Evolutionary conservation across 2,888 invertebrate genomes (phyloP), one percentile per base, ranked within the genome.

Genomic region (Nasonia oneida): DNA sequence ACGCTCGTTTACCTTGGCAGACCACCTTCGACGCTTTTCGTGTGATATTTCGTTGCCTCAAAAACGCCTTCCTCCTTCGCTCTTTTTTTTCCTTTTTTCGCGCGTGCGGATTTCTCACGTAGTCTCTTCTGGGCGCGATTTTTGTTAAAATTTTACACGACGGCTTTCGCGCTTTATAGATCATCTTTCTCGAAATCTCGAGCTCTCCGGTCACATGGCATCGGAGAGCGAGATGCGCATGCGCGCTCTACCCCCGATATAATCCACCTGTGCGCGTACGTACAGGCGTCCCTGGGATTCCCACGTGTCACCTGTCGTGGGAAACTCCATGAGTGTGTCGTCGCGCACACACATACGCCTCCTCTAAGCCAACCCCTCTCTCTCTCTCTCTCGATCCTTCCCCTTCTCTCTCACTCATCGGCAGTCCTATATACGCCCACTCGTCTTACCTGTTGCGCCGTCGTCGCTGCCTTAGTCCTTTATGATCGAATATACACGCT

Each of bases 301-400:
- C 92, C 93, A 93, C 91, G 92, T 93, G 92, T 92, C 93, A 93
- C 92, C 92, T 92, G 93, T 92, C 92, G 93, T 92, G 92, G 91
- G 91, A 92, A 91, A 90, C 89, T 88, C 89, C 88, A 23, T 10
- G 78, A 42, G 70, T 79, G 79, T 70, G 70, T 71, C 53, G 71
- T n/a, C 42, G 71, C 53, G 61, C 47, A 23, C 81, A 37, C 81
- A 86, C 87, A 87, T 84, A 73, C 75, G 82, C 86, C 86, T 87
- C 89, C 33, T 53, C 79, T 76, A 61, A 77, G 61, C 70, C 42
- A 53, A 53, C 81, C 64, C 80, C 84, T 42, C 53, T 70, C 88
- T 89, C 88, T 29, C 85, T 29, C 81, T 75, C 88, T 87, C 88
- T 84, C 85, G 85, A 85, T 88, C 88, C 89, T 84, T 85, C 84